Base-by-base conservation (phyloP, 2,113 vertebrate species). In the Hyla sarda region DNA sequence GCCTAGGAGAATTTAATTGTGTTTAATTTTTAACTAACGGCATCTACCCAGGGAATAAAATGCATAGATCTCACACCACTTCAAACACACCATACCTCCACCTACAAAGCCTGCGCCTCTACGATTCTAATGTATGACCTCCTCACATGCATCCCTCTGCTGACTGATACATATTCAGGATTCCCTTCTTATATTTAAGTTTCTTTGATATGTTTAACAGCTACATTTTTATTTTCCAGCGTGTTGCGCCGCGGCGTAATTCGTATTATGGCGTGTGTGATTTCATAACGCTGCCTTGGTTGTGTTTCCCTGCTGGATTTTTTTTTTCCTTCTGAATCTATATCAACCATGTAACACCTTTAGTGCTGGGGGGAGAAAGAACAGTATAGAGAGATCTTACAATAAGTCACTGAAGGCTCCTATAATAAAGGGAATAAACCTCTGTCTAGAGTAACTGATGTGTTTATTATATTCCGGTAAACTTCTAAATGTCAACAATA, bases 181-280 rank as follows among this genome's bases (percentile, higher is more conserved):
- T 45, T 52, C 74, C 75, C 62, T 54, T 28, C 76, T 47, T 80
- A 10, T 72, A 54, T 54, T 62, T 79, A 60, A 58, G 8, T 85
- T 79, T 19, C 74, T 78, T 86, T 86, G 76, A 80, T 80, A 50
- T 80, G 47, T 72, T 72, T 75, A 16, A 56, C 52, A 86, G 62
- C 84, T 72, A 52, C 3, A 14, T 72, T 11, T 80, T 47, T 80
- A 86, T 79, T 80, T 74, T 41, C 41, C 34, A 58, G 23, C 75
- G 13, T 6, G 6, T 28, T 19, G n/a, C 6, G 32, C 17, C 56
- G 25, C 1, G 23, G 12, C 58, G 30, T 8, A 52, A 25, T 79
- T 71, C 32, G 48, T 17, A 30, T 74, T 7, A 30, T 17, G 25
- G n/a, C 12, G 9, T 25, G 16, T 47, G 16, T 75, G n/a, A 74